Conservation (phyloP, 2,888 invertebrate genomes). For the Macaria liturata region DNA sequence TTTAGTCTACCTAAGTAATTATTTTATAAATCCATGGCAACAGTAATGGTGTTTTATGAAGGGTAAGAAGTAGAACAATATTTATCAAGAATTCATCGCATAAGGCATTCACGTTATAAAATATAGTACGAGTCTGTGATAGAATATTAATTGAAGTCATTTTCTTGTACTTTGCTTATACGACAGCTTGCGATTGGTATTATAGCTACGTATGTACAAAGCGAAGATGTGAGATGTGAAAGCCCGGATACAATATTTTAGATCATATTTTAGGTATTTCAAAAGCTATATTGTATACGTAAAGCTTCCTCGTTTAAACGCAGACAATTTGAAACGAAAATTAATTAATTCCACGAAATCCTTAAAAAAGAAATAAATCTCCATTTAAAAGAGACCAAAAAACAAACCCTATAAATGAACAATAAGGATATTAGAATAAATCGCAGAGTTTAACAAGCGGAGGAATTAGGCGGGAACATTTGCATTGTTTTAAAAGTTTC, state of each 20-base stretch:
- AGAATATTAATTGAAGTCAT: too few relatives aligned
- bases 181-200: too few relatives aligned
- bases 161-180: too few relatives aligned
- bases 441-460: slow-evolving; percentile 30
- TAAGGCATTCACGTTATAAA: not conserved
- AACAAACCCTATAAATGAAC: slow-evolving; percentile 27
- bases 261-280: too few relatives aligned
- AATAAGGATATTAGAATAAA: slow-evolving; percentile 27
- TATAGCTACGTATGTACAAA: too few relatives aligned
- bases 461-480: slow-evolving; percentile 39
- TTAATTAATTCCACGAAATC: not conserved
- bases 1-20: too few relatives aligned
- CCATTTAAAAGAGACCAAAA: slow-evolving; percentile 16
- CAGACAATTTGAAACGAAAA: not conserved
- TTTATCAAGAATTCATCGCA: too few relatives aligned
- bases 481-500: slow-evolving; percentile 49
- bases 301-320: too few relatives aligned
- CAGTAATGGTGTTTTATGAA: slow-evolving; percentile 27
- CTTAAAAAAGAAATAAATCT: slow-evolving; percentile 11
- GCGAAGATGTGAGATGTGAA: too few relatives aligned
- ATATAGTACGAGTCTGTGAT: too few relatives aligned
- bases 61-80: slow-evolving; percentile 16
- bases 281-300: too few relatives aligned
- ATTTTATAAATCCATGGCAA: not conserved
- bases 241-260: too few relatives aligned